Evolutionary conservation across 2,888 invertebrate genomes (phyloP).

Genomic region (Fissipunctia ypsillon): DNA sequence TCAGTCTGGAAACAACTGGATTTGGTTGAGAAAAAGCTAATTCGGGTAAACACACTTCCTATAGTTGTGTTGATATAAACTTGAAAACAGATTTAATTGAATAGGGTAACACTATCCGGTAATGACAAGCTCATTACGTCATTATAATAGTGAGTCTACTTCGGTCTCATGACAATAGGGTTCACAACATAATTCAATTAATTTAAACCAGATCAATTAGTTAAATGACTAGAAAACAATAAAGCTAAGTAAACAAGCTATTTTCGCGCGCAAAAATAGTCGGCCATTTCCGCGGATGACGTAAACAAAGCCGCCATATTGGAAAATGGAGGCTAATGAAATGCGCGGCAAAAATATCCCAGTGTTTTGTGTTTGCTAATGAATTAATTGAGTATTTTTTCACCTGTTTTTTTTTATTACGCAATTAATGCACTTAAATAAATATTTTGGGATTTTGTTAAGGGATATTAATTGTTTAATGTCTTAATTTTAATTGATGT

Average conservation of each 20-base stretch:
- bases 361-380: slow-evolving; percentile 52
- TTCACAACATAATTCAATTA: slow-evolving; percentile 32
- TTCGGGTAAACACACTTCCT: neutral
- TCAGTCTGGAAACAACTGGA: neutral
- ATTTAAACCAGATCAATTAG: slow-evolving; percentile 56
- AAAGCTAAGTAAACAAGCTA: slow-evolving; percentile 58
- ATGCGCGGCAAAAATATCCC: slow-evolving; percentile 58
- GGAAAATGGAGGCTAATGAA: slow-evolving; percentile 58
- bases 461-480: slow-evolving; percentile 16
- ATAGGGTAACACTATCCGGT: neutral
- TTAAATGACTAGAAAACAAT: slow-evolving; percentile 62
- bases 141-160: neutral
- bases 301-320: slow-evolving; percentile 68
- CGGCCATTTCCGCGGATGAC: slow-evolving; percentile 57
- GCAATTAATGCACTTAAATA: slow-evolving; percentile 38
- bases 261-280: slow-evolving; percentile 62
- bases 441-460: slow-evolving; percentile 16
- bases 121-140: neutral
- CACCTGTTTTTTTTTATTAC: slow-evolving; percentile 37
- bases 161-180: slow-evolving; percentile 4
- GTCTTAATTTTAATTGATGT: slow-evolving; percentile 17
- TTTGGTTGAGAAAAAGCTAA: neutral
- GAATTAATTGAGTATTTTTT: slow-evolving; percentile 57
- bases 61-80: neutral
- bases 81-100: neutral